Conservation (phyloP, 2,888 invertebrate species). For the Arrhopalites spinosus region DNA sequence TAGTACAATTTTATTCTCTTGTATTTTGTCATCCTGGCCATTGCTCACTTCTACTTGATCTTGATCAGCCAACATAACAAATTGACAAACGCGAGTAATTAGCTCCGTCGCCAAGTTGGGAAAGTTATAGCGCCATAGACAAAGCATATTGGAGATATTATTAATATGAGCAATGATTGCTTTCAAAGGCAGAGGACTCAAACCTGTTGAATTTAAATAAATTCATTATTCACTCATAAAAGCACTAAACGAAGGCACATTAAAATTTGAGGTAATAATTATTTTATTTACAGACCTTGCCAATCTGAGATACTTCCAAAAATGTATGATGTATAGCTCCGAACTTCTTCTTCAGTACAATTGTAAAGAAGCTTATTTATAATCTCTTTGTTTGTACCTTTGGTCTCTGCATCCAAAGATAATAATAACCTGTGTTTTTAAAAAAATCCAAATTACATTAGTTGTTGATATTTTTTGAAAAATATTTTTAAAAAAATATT, state of each 20-base stretch:
- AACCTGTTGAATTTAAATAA: neutral
- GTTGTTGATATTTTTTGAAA: neutral
- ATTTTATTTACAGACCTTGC: constrained; percentile 19
- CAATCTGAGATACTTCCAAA: constrained; percentile 17
- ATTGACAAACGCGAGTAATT: constrained; percentile 18
- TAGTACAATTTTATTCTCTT: neutral
- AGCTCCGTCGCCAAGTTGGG: constrained; percentile 3
- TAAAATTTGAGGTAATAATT: neutral
- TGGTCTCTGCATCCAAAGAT: constrained; percentile 7
- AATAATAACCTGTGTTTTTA: constrained; percentile 12
- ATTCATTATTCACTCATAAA: no score
- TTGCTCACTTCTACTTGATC: neutral
- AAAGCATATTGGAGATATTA: constrained; percentile 20
- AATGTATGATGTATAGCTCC: neutral
- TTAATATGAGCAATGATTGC: constrained; percentile 23
- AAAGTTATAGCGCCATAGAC: constrained; percentile 22
- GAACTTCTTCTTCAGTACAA: constrained; percentile 27
- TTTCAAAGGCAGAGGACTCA: constrained; percentile 2
- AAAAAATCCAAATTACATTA: neutral
- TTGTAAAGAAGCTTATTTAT: constrained; percentile 14
- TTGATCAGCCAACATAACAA: neutral
- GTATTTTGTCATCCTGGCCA: no score
- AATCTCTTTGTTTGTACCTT: neutral
- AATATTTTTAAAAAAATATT: no score
- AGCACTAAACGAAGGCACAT: no score